These are phyloP conservation scores for Notarius quadriscutis DNA, from an alignment of 2,113 vertebrate genomes.

Conservation along the genomic window DNA sequence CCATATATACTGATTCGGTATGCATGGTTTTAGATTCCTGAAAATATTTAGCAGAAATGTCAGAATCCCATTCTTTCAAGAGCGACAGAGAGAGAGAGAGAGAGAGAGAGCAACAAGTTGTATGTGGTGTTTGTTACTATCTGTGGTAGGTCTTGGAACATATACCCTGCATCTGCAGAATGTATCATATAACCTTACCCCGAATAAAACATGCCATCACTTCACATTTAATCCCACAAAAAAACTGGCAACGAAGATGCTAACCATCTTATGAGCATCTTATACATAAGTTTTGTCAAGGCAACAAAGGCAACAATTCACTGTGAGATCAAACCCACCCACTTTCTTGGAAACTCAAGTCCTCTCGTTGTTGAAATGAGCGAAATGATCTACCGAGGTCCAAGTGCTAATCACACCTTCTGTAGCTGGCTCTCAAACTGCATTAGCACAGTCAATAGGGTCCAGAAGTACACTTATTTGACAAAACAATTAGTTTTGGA, in stretches of 20 bases:
- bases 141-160: no score
- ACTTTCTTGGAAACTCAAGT: slow-evolving; percentile 14
- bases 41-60: no score
- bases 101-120: no score
- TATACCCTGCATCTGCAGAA: no score
- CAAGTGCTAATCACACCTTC: slow-evolving; percentile 13
- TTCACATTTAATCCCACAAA: neutral
- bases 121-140: no score
- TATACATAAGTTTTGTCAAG: neutral
- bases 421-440: slow-evolving; percentile 13
- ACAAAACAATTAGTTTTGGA: slow-evolving; percentile 36
- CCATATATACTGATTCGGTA: no score
- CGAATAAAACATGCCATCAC: neutral
- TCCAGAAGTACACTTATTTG: slow-evolving; percentile 32
- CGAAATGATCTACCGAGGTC: slow-evolving; percentile 5
- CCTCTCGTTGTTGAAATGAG: neutral
- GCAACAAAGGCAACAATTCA: neutral
- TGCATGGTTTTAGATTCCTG: no score
- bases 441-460: slow-evolving; percentile 26
- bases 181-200: neutral
- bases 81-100: no score
- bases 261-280: neutral
- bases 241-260: neutral
- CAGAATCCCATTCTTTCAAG: no score
- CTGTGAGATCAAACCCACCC: neutral